Evolutionary conservation across 2,113 vertebrate species (phyloP).

Genomic region (Ochotona curzoniae): DNA sequence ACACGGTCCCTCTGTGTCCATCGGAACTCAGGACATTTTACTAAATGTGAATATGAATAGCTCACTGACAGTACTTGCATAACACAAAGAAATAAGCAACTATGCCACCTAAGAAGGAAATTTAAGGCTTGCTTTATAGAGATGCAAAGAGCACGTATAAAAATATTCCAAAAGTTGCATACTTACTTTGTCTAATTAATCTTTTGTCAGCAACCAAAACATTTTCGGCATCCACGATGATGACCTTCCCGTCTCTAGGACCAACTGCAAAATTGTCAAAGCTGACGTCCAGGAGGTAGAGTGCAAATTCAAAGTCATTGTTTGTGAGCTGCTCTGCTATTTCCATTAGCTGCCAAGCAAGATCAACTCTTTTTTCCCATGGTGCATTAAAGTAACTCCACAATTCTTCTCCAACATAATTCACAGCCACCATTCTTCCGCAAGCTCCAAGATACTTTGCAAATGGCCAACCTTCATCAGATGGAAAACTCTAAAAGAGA

Average conservation of each 20-base stretch:
- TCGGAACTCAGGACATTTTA: background rate
- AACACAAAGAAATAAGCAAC: slow-evolving; percentile 15
- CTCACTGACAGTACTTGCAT: background rate
- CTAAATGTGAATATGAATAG: background rate
- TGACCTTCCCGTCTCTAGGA: slow-evolving; percentile 97
- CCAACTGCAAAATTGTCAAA: slow-evolving; percentile 99
- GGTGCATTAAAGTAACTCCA: slow-evolving; percentile 98
- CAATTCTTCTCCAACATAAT: slow-evolving; percentile 98
- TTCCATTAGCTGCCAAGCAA: slow-evolving; percentile 98
- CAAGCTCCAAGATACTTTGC: slow-evolving; percentile 98
- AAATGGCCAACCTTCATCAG: slow-evolving; percentile 98
- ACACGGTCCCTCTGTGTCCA: background rate
- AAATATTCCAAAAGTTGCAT: background rate
- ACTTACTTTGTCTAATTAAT: slow-evolving; percentile 98
- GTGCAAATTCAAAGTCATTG: slow-evolving; percentile 99
- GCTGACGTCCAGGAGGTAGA: slow-evolving; percentile 99
- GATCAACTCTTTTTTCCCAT: slow-evolving; percentile 97
- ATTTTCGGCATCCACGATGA: slow-evolving; percentile 99
- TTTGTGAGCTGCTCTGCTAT: slow-evolving; percentile 99
- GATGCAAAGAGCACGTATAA: slow-evolving; percentile 28
- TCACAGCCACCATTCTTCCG: slow-evolving; percentile 98
- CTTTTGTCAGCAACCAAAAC: slow-evolving; percentile 98
- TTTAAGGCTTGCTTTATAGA: too few species aligned
- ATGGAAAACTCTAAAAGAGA: slow-evolving; percentile 94
- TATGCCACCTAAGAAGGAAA: slow-evolving; percentile 10